Base-by-base conservation (phyloP, 1,140 invertebrate genomes). In the Hyphantria cunea region DNA sequence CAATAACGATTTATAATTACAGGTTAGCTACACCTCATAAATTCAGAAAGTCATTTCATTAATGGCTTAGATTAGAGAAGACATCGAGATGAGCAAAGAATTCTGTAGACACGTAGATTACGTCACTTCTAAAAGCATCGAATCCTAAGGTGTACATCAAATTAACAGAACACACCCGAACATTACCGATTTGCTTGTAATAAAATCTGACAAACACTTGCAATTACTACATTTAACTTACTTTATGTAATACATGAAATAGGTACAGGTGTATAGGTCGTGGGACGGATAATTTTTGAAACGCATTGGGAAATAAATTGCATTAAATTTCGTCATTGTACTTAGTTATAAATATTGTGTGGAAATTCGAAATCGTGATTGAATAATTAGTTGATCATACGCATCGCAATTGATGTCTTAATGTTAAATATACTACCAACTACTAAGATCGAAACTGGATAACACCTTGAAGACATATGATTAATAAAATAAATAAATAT, bases 251-350 rank as follows among this genome's bases (percentile, higher is more conserved):
- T 15, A 45, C 12, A 54, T 45, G 13, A 44, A 9, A 12, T 41
- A 55, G 41, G 2, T 45, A 45, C 25, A 32, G 51, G 51, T 17
- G 39, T 34, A 45, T 11, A 45, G 33, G 47, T 59, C 56, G 47
- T 59, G 47, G 56, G 56, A 59, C 25, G 56, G 17, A 49, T 34
- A 33, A 37, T 6, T 48, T 45, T 47, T 56, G 32, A 34, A 56
- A 48, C 10, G 15, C 31, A 50, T 59, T 59, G 47, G 12, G 56
- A 31, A 59, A 59, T 39, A 50, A 59, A 59, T 59, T 59, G 47
- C 56, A 50, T 32, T 39, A 48, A 48, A 49, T 59, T 59, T 59
- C 56, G 17, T 32, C 47, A 59, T 49, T 10, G n/a, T 11, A 49
- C n/a, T 39, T 31, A 55, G n/a, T 41, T 25, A 37, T 33, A 45